Conservation (phyloP, 35 echinoderm and acorn worm species). For the Holothuria glaberrima region DNA sequence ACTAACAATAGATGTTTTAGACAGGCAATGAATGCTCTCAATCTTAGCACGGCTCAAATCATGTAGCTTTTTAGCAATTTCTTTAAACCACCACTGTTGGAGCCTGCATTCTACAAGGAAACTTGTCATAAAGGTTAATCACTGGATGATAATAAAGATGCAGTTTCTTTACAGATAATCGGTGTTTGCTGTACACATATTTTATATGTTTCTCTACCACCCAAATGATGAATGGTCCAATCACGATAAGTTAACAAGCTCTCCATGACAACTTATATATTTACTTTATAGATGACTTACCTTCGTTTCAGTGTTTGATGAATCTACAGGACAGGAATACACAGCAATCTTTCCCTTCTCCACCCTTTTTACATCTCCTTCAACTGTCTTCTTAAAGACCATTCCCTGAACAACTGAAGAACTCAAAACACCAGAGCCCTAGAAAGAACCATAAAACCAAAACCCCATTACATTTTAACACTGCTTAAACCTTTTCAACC, state of each 20-base stretch:
- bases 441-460: neutral
- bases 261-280: neutral
- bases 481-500: neutral
- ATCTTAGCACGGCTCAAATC: too few relatives aligned
- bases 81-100: too few relatives aligned
- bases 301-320: conserved; percentile 95
- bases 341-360: conserved; percentile 89
- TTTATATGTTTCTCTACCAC: too few relatives aligned
- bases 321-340: conserved; percentile 86
- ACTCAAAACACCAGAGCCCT: conserved; percentile 93
- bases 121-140: too few relatives aligned
- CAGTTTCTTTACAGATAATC: too few relatives aligned
- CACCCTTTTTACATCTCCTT: conserved; percentile 61
- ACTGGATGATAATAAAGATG: too few relatives aligned
- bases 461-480: neutral
- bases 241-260: neutral
- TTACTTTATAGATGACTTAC: conserved; percentile 32
- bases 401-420: conserved; percentile 91
- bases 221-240: too few relatives aligned
- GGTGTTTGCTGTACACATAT: too few relatives aligned
- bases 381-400: conserved; percentile 90
- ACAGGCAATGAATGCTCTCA: too few relatives aligned
- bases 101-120: too few relatives aligned
- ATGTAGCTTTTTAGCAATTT: too few relatives aligned
- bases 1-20: too few relatives aligned